Evolutionary conservation across 1,140 invertebrate genomes (phyloP), one percentile per base, ranked within the genome.

Genomic region (Halesus radiatus): DNA sequence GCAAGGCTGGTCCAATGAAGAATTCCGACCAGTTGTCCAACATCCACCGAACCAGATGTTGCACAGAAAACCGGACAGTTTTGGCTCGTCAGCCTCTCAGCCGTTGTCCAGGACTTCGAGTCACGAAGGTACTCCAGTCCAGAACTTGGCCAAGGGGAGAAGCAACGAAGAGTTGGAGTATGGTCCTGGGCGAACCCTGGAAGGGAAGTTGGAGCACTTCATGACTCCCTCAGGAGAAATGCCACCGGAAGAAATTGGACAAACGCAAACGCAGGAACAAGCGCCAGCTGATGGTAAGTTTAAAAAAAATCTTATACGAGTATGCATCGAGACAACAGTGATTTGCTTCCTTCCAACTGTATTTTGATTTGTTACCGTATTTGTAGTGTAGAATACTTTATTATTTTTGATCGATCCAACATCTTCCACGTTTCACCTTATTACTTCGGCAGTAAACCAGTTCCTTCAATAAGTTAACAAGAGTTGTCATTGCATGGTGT

Each of bases 51-150:
- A 56, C 54, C 54, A 56, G 20, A n/a, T 22, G 54, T 6, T 56
- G 20, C 29, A 52, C 23, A 50, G 75, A 16, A 78, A 78, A 56
- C 64, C 76, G 1, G 76, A 81, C 13, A 83, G 82, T 54, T 64
- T 79, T 16, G 79, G 79, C 23, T 83, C 82, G 20, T 83, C 82
- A 1, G 74, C 60, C 1, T 80, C 76, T 10, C 79, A 79, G 20
- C 78, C 82, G 29, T 60, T 83, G 26, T 83, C 82, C 13, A 76
- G 82, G 66, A 77, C 82, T 13, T 90, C 89, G 85, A 90, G 89
- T 87, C 88, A 90, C 84, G 89, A 90, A 85, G 88, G 89, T 84
- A 89, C 88, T 8, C 88, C 88, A 3, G 87, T 89, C 84, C 88
- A 89, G 82, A 87, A 89, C 85, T 84, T 15, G 85, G 84, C 15